Conservation (phyloP, 2,888 invertebrate genomes). For the Atherix ibis region DNA sequence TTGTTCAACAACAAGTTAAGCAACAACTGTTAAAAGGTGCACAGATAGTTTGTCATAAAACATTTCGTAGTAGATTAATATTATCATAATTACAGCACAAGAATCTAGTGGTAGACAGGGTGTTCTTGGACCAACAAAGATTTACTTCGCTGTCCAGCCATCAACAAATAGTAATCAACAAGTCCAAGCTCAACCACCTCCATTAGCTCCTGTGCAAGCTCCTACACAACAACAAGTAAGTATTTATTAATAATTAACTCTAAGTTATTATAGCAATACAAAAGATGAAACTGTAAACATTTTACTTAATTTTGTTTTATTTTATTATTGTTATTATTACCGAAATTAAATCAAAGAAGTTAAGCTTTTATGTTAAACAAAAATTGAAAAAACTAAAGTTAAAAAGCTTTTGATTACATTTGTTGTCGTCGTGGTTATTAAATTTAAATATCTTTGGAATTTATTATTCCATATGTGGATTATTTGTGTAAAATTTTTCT, state of each 20-base stretch:
- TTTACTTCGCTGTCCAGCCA: constrained; percentile 75
- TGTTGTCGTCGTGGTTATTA: too few relatives aligned
- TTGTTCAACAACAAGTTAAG: constrained; percentile 79
- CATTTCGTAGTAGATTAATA: too few relatives aligned
- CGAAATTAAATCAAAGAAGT: too few relatives aligned
- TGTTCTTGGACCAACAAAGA: constrained; percentile 70
- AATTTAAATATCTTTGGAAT: too few relatives aligned
- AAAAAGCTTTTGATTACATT: too few relatives aligned
- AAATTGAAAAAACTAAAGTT: too few relatives aligned
- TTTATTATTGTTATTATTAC: neutral
- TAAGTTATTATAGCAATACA: too few relatives aligned
- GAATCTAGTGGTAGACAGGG: constrained; percentile 74
- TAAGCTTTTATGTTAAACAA: too few relatives aligned
- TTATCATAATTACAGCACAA: too few relatives aligned
- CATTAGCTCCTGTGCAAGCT: constrained; percentile 36
- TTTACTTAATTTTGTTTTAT: neutral
- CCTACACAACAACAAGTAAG: constrained; percentile 32
- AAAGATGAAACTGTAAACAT: too few relatives aligned
- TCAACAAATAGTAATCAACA: constrained; percentile 24
- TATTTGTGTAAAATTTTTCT: too few relatives aligned
- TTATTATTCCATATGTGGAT: too few relatives aligned
- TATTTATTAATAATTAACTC: constrained; percentile 27
- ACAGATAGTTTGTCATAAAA: constrained; percentile 6
- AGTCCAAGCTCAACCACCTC: constrained; percentile 36
- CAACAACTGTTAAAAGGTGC: constrained; percentile 73